A percentile compares a stretch with the other conserved stretches of the same genome.
Conservation (phyloP, 2,888 invertebrate species). For the Leptogaster cylindrica region DNA sequence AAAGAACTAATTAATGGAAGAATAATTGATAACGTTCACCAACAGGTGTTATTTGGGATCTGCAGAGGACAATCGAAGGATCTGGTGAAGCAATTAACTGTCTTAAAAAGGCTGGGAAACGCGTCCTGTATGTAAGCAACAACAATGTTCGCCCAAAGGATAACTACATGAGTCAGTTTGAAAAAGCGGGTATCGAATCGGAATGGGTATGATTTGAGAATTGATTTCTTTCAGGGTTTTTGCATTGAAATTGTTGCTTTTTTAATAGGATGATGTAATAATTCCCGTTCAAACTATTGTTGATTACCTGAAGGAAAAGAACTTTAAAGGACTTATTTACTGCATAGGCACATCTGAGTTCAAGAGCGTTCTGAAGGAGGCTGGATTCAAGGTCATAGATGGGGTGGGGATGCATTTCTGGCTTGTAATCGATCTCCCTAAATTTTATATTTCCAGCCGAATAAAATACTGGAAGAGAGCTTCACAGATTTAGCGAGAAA, state of each 20-base stretch:
- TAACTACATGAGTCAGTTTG: constrained; percentile 52
- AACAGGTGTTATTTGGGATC: constrained; percentile 63
- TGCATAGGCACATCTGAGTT: constrained; percentile 59
- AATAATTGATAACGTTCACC: constrained; percentile 19
- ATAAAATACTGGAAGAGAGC: constrained; percentile 53
- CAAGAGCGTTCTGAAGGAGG: constrained; percentile 56
- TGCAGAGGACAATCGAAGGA: constrained; percentile 54
- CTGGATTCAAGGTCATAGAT: constrained; percentile 61
- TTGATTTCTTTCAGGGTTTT: neutral
- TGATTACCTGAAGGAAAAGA: constrained; percentile 62
- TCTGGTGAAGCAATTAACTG: constrained; percentile 56
- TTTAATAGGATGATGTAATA: constrained; percentile 52
- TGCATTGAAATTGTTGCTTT: neutral
- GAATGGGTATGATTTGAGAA: constrained; percentile 52
- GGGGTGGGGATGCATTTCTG: constrained; percentile 59
- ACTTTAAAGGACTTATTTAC: constrained; percentile 63
- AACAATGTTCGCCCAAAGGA: constrained; percentile 57
- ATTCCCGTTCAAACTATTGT: constrained; percentile 62
- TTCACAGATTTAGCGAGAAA: constrained; percentile 48
- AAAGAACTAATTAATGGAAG: neutral
- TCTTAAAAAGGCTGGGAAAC: constrained; percentile 60
- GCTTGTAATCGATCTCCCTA: too few species aligned
- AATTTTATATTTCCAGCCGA: constrained; percentile 50
- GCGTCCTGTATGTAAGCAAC: constrained; percentile 60
- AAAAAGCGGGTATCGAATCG: constrained; percentile 51